A percentile compares a stretch with the other conserved stretches of the same genome.
Evolutionary conservation across 2,797 vertebrate species (phyloP).

Genomic region (Typhlichthys subterraneus): DNA sequence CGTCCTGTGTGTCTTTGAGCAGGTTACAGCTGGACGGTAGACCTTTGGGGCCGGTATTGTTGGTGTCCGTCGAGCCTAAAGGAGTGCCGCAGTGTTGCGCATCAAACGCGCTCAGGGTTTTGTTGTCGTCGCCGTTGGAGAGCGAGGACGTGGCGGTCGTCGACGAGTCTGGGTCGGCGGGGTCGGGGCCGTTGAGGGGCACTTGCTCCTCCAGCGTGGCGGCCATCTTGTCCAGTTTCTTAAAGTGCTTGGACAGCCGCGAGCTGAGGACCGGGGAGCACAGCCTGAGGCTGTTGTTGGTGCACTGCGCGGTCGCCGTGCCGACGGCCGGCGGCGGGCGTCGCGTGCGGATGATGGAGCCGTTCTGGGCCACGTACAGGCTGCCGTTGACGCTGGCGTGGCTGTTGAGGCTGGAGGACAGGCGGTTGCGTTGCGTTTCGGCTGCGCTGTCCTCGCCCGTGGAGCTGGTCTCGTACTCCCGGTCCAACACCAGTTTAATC

Average conservation of each 20-base stretch:
- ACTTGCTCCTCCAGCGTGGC: slow-evolving; percentile 89
- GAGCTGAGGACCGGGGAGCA: slow-evolving; percentile 80
- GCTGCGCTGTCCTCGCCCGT: slow-evolving; percentile 90
- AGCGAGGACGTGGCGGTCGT: slow-evolving; percentile 36
- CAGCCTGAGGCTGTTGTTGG: slow-evolving; percentile 79
- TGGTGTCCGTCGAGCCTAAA: slow-evolving; percentile 76
- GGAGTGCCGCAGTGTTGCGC: slow-evolving; percentile 82
- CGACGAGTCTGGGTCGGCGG: slow-evolving; percentile 7
- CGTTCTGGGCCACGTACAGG: slow-evolving; percentile 93
- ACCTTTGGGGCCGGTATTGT: slow-evolving; percentile 62
- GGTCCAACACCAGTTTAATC: slow-evolving; percentile 89
- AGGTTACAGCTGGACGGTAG: slow-evolving; percentile 61
- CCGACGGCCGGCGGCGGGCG: slow-evolving; percentile 62
- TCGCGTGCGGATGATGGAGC: slow-evolving; percentile 92
- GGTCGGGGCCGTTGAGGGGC: slow-evolving; percentile 77
- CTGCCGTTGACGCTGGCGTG: slow-evolving; percentile 84
- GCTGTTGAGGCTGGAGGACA: slow-evolving; percentile 74
- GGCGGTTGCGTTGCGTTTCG: slow-evolving; percentile 81
- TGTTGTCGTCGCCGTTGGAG: slow-evolving; percentile 68
- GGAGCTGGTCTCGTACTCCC: slow-evolving; percentile 91
- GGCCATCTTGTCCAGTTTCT: slow-evolving; percentile 91
- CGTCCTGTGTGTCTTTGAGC: slow-evolving; percentile 61
- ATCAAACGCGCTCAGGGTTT: slow-evolving; percentile 77
- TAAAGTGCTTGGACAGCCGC: slow-evolving; percentile 88
- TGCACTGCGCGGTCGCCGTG: slow-evolving; percentile 53